Conservation (phyloP, 2,888 invertebrate genomes). For the Nowickia ferox region DNA sequence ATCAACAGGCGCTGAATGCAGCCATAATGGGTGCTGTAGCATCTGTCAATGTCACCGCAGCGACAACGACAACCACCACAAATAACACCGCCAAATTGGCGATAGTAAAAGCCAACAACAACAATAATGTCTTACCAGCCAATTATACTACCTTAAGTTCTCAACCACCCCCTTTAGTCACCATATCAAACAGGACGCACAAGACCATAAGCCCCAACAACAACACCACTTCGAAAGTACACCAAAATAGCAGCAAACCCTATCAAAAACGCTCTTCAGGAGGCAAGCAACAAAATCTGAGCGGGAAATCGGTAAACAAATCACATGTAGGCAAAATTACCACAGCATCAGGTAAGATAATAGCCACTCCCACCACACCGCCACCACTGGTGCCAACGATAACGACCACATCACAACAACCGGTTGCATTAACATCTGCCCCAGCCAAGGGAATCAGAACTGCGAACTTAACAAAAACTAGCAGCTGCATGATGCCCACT, state of each 20-base stretch:
- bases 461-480: slow-evolving; percentile 57
- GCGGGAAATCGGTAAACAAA: slow-evolving; percentile 61
- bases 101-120: slow-evolving; percentile 74
- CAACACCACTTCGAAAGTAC: slow-evolving; percentile 72
- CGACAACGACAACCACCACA: slow-evolving; percentile 37
- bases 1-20: slow-evolving; percentile 63
- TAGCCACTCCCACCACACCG: slow-evolving; percentile 80
- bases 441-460: slow-evolving; percentile 66
- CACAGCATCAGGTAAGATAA: slow-evolving; percentile 74
- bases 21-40: slow-evolving; percentile 20
- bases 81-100: slow-evolving; percentile 74
- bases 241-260: slow-evolving; percentile 75
- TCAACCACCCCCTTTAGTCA: slow-evolving; percentile 78
- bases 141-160: slow-evolving; percentile 73
- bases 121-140: slow-evolving; percentile 28
- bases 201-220: slow-evolving; percentile 19
- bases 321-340: slow-evolving; percentile 75
- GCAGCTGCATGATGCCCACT: slow-evolving; percentile 74
- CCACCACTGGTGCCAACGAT: slow-evolving; percentile 79
- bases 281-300: slow-evolving; percentile 39
- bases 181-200: slow-evolving; percentile 75
- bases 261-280: slow-evolving; percentile 78
- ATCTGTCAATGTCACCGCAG: slow-evolving; percentile 28
- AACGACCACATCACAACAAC: slow-evolving; percentile 50
- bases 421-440: slow-evolving; percentile 38